Evolutionary conservation across 2,113 vertebrate genomes (phyloP).

Genomic region (Progne subis): DNA sequence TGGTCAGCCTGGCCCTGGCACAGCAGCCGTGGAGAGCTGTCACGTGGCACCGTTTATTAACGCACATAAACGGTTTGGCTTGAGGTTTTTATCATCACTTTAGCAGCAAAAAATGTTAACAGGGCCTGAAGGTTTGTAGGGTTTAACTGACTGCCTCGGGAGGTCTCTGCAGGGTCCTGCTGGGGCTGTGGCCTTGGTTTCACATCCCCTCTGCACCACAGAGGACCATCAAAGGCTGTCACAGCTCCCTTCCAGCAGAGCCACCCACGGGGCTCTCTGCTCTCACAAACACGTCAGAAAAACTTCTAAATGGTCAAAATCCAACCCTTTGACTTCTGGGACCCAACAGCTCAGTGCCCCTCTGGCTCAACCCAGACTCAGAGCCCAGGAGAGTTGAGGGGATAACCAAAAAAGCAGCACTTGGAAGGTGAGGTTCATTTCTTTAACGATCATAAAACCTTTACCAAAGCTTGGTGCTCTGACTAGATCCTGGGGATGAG

Average conservation of each 20-base stretch:
- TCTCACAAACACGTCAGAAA: neutral
- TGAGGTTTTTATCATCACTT: neutral
- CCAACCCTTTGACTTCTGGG: neutral
- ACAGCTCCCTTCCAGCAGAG: neutral
- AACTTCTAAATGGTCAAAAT: neutral
- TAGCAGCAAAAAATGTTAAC: neutral
- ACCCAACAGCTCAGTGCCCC: neutral
- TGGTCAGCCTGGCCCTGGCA: neutral
- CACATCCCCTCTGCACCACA: neutral
- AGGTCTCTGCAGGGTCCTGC: accelerated
- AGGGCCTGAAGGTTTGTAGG: neutral
- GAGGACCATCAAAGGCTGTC: accelerated
- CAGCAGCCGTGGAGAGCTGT: neutral
- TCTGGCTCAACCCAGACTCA: neutral
- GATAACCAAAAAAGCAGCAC: neutral
- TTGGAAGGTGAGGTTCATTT: accelerated
- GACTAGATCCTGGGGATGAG: neutral
- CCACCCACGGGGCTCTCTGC: neutral
- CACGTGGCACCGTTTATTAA: accelerated
- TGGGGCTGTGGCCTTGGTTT: neutral
- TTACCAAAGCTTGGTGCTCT: neutral
- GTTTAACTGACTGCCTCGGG: accelerated
- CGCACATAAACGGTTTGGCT: neutral
- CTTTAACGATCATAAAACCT: neutral
- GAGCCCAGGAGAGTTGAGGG: neutral